Percentiles rank a stretch among this genome's conserved stretches.
phyloP scores from a whole-genome alignment of 2,113 vertebrate species.

The Scomber japonicus region DNA sequence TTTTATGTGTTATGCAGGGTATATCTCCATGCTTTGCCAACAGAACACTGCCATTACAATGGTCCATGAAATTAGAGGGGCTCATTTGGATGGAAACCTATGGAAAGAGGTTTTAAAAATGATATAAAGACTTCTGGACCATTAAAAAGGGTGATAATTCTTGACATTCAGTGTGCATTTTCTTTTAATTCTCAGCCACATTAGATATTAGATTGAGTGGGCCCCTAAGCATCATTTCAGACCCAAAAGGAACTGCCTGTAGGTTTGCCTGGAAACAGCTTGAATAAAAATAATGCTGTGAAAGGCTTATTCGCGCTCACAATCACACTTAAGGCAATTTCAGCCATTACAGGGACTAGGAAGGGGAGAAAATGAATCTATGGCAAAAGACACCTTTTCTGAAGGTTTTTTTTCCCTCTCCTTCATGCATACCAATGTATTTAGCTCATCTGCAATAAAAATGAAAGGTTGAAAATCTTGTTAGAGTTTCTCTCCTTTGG shows the following conservation, averaged over 20 bases:
- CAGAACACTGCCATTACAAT: constrained; percentile 49
- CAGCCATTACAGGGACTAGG: constrained; percentile 59
- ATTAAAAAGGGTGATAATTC: constrained; percentile 69
- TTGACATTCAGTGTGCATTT: constrained; percentile 67
- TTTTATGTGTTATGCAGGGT: constrained; percentile 43
- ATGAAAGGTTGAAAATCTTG: constrained; percentile 55
- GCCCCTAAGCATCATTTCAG: constrained; percentile 66
- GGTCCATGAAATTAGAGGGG: constrained; percentile 65
- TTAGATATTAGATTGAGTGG: constrained; percentile 72
- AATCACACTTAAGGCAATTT: constrained; percentile 80
- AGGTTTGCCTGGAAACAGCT: constrained; percentile 74
- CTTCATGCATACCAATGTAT: constrained; percentile 63
- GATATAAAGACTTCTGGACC: constrained; percentile 49
- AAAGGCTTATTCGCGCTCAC: constrained; percentile 76
- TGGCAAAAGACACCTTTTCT: constrained; percentile 57
- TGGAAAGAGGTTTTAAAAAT: constrained; percentile 57
- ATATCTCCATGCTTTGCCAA: constrained; percentile 33
- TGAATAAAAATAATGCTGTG: constrained; percentile 79
- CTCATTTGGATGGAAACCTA: constrained; percentile 51
- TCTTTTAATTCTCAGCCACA: constrained; percentile 68
- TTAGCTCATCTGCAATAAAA: constrained; percentile 66
- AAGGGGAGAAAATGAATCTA: constrained; percentile 58
- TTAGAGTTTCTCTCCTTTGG: constrained; percentile 47
- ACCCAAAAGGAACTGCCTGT: constrained; percentile 71
- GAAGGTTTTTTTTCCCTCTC: neutral